Conservation (phyloP, 2,797 vertebrate genomes). For the Caiman crocodilus region DNA sequence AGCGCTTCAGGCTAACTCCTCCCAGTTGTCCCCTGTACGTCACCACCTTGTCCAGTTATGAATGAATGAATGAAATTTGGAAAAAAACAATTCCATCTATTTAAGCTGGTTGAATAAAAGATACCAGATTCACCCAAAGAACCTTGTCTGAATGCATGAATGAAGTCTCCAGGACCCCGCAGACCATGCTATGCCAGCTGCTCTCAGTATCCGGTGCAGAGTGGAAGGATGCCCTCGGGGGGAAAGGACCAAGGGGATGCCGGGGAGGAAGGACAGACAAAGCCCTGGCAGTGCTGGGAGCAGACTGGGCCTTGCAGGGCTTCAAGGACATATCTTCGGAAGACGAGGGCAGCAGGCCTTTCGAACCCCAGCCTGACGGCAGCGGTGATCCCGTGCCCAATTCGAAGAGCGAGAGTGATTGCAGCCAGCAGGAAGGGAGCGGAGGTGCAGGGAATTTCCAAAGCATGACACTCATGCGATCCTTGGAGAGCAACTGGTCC, state of each 20-base stretch:
- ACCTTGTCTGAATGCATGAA: not conserved
- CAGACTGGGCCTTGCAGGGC: not conserved
- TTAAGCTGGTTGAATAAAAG: not conserved
- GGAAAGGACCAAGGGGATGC: conserved; percentile 26
- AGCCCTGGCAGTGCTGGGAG: not conserved
- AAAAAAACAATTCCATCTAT: too few species aligned
- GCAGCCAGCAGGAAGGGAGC: too few species aligned
- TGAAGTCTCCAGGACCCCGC: not conserved
- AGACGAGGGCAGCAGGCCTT: not conserved
- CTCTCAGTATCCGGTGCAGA: not conserved
- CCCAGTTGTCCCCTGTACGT: not conserved
- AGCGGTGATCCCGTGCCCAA: too few species aligned
- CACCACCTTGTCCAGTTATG: not conserved
- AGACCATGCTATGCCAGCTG: not conserved
- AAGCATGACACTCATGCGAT: too few species aligned
- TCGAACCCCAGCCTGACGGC: too few species aligned
- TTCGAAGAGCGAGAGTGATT: too few species aligned
- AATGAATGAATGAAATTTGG: too few species aligned
- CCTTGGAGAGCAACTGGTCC: too few species aligned
- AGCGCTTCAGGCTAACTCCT: not conserved
- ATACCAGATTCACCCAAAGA: not conserved
- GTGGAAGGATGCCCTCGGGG: not conserved
- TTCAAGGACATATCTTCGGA: not conserved
- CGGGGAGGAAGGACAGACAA: not conserved
- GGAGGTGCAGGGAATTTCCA: too few species aligned